phyloP scores from a whole-genome alignment of 2,888 invertebrate genomes.

The Eupithecia inturbata region DNA sequence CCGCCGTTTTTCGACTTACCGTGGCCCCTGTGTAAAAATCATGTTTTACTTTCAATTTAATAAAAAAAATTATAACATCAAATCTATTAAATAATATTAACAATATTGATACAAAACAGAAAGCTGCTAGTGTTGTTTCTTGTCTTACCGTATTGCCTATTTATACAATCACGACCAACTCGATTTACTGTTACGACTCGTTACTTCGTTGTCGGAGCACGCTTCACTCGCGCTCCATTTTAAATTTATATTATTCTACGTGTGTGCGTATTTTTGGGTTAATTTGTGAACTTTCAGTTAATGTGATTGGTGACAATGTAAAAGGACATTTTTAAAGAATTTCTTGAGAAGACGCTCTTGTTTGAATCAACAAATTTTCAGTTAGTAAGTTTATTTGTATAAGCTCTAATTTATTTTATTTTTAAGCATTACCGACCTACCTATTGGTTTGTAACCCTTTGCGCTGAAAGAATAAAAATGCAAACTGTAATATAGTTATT shows the following conservation, averaged over 20 bases:
- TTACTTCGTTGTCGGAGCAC: slow-evolving; percentile 57
- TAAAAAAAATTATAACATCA: not conserved
- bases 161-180: slow-evolving; percentile 70
- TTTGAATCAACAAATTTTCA: slow-evolving; percentile 41
- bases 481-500: not conserved
- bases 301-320: slow-evolving; percentile 51
- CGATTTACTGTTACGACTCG: slow-evolving; percentile 62
- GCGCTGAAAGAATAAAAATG: not conserved
- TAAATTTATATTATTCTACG: slow-evolving; percentile 18
- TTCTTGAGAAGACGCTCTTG: slow-evolving; percentile 34
- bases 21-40: not conserved
- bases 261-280: slow-evolving; percentile 46
- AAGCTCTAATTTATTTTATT: slow-evolving; percentile 9
- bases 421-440: not conserved
- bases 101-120: slow-evolving; percentile 32
- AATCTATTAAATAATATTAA: not conserved
- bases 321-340: slow-evolving; percentile 45
- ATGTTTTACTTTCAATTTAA: not conserved
- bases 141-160: slow-evolving; percentile 53
- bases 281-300: slow-evolving; percentile 31
- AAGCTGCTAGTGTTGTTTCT: slow-evolving; percentile 39
- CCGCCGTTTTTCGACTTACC: not conserved
- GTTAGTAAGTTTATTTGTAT: slow-evolving; percentile 42
- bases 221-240: slow-evolving; percentile 44
- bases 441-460: slow-evolving; percentile 5